These are phyloP conservation scores for Dryobota labecula DNA, from an alignment of 2,888 invertebrate species.

Conservation along the genomic window DNA sequence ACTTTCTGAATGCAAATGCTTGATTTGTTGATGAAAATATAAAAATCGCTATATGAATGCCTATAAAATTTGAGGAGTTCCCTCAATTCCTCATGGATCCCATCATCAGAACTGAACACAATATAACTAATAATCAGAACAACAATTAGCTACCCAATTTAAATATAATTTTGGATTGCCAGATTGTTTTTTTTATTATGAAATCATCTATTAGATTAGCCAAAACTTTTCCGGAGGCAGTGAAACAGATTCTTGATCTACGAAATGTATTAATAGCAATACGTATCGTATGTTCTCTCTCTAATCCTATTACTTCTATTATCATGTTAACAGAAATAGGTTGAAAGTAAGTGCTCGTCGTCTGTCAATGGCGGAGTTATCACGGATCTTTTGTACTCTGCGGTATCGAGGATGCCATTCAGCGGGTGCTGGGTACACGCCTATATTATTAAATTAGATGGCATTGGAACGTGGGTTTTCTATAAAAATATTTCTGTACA, in stretches of 20 bases:
- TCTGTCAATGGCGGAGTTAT: slow-evolving; percentile 55
- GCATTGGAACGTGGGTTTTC: slow-evolving; percentile 1
- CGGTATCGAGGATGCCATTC: slow-evolving; percentile 28
- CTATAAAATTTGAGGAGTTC: too few relatives aligned
- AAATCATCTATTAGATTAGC: background rate
- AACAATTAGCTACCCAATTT: background rate
- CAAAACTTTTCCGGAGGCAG: background rate
- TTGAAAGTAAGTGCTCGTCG: slow-evolving; percentile 53
- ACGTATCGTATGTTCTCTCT: too few relatives aligned
- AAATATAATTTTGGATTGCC: too few relatives aligned
- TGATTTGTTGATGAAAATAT: too few relatives aligned
- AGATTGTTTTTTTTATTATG: too few relatives aligned
- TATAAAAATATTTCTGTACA: background rate
- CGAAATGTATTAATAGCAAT: too few relatives aligned
- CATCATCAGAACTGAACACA: too few relatives aligned
- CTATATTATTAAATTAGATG: slow-evolving; percentile 40
- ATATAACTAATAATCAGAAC: too few relatives aligned
- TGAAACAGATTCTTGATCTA: background rate
- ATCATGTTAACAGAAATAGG: slow-evolving; percentile 50
- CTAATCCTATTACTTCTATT: background rate
- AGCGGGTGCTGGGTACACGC: slow-evolving; percentile 9
- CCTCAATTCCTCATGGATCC: too few relatives aligned
- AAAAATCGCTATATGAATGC: too few relatives aligned
- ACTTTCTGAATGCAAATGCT: too few relatives aligned
- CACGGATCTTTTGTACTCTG: slow-evolving; percentile 50